phyloP scores from a whole-genome alignment of 2,797 vertebrate species.

The Pogoniulus pusillus region DNA sequence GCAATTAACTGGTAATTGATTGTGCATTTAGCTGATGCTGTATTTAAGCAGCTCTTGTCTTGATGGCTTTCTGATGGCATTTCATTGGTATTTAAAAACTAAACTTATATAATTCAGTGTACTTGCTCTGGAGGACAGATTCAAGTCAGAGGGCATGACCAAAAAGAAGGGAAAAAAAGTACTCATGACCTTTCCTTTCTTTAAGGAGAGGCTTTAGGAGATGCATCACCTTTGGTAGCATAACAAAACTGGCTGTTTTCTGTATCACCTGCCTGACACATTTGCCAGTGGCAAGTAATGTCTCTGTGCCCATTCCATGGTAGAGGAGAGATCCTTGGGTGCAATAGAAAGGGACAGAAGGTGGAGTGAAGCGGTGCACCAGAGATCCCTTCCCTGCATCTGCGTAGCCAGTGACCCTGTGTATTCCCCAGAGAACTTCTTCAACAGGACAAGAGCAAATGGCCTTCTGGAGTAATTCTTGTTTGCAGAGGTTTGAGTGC shows the following conservation, averaged over 20 bases:
- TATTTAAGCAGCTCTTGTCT: not conserved
- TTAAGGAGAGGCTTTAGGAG: not conserved
- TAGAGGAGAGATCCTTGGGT: not conserved
- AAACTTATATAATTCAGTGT: not conserved
- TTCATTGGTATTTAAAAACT: not conserved
- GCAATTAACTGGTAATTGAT: fast-evolving
- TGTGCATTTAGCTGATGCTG: not conserved
- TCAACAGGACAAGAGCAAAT: not conserved
- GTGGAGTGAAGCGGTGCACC: not conserved
- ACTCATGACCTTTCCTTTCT: not conserved
- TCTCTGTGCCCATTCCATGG: not conserved
- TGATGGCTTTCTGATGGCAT: not conserved
- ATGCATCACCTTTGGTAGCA: not conserved
- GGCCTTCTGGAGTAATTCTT: not conserved
- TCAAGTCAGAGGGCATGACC: not conserved
- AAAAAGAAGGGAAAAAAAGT: not conserved
- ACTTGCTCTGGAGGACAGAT: not conserved
- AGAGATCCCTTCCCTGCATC: not conserved
- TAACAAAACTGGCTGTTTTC: not conserved
- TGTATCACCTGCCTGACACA: not conserved
- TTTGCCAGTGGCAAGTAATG: not conserved
- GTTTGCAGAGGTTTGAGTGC: conserved; percentile 7
- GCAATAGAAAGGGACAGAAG: not conserved
- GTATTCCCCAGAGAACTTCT: not conserved
- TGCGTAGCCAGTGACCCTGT: not conserved